A percentile compares a stretch with the other conserved stretches of the same genome.
These are phyloP conservation scores for Pristionchus japonicus DNA, from an alignment of 2,888 invertebrate species.

Conservation along the genomic window DNA sequence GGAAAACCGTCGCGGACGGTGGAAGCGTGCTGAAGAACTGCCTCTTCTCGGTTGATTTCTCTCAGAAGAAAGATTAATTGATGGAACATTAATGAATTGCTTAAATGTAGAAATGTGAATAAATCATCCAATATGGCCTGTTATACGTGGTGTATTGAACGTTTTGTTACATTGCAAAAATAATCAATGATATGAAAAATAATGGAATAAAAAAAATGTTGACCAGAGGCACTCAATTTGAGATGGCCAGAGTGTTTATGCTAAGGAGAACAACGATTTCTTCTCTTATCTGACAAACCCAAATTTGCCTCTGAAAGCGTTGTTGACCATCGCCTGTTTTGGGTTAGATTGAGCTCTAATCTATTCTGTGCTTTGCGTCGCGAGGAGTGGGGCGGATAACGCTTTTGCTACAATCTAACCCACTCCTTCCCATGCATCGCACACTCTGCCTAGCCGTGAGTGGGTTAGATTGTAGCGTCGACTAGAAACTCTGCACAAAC, in stretches of 20 bases:
- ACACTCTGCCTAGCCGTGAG: not conserved
- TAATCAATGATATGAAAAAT: not conserved
- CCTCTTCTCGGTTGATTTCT: not conserved
- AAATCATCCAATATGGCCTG: not conserved
- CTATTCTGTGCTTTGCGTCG: too few relatives aligned
- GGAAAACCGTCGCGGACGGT: slow-evolving; percentile 32
- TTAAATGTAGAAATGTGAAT: not conserved
- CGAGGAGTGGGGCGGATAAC: too few relatives aligned
- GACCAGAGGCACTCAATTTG: too few relatives aligned
- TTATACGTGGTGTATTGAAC: not conserved
- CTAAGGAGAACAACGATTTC: too few relatives aligned
- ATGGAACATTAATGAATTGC: not conserved
- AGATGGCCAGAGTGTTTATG: too few relatives aligned
- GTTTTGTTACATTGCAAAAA: not conserved
- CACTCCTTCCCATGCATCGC: not conserved
- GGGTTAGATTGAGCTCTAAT: not conserved
- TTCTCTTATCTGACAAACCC: too few relatives aligned
- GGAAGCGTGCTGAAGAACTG: slow-evolving; percentile 28
- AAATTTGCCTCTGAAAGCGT: too few relatives aligned
- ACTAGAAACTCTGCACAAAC: not conserved
- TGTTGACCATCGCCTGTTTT: too few relatives aligned
- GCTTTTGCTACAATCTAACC: not conserved
- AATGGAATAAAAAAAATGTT: not conserved
- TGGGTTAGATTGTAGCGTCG: not conserved
- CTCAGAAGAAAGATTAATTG: too few relatives aligned